Conservation (phyloP, 2,113 vertebrate genomes). For the Pyrgilauda ruficollis region DNA sequence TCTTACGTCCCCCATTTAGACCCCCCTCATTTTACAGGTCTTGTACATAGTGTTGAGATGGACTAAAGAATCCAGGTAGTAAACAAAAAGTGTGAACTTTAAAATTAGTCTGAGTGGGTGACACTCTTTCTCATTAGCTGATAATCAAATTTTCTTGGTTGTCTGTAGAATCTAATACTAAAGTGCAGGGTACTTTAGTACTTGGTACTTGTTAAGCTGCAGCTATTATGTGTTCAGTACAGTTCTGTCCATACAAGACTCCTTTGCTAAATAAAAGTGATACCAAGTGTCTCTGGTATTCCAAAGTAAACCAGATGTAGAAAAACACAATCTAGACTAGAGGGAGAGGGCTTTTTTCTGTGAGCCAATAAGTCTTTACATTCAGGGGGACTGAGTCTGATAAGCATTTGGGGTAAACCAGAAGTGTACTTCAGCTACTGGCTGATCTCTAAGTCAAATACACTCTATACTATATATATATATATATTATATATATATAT, state of each 20-base stretch:
- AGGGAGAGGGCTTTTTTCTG: background rate
- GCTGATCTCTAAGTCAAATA: background rate
- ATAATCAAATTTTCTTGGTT: background rate
- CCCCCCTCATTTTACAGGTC: background rate
- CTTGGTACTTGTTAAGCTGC: background rate
- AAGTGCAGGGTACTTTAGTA: background rate
- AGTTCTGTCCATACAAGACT: background rate
- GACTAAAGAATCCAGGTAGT: background rate
- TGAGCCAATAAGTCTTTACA: background rate
- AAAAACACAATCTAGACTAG: background rate
- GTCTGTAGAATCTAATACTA: background rate
- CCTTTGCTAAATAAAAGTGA: background rate
- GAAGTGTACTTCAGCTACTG: background rate
- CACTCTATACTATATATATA: background rate
- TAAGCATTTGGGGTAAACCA: background rate
- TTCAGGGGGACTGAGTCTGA: background rate
- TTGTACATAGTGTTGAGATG: background rate
- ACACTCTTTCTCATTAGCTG: background rate
- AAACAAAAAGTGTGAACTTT: background rate
- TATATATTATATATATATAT: too few relatives aligned
- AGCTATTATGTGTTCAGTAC: background rate
- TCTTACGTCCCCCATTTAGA: background rate
- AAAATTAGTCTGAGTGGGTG: background rate
- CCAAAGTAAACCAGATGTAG: background rate
- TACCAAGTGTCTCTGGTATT: background rate